Base-by-base conservation (phyloP, 2,797 vertebrate species). In the Leontocebus nigricollis region DNA sequence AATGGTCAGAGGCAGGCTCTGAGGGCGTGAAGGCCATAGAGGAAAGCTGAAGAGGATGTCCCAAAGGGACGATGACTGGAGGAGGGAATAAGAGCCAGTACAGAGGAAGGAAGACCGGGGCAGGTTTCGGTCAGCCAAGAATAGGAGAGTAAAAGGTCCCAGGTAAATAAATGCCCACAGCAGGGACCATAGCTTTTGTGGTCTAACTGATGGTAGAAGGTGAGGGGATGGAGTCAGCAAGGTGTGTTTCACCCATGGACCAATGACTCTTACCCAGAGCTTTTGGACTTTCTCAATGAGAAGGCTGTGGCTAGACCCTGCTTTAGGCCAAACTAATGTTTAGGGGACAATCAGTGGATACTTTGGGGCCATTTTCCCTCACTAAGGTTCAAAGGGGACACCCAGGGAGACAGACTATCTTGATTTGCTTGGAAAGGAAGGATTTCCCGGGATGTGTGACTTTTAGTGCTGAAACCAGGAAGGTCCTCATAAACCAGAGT, bases 191-290 rank as follows among this genome's bases (percentile, higher is more conserved):
- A n/a, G 36, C 2, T 17, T 70, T 24, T 27, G 3, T 13, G 33
- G 26, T 92, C 39, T 93, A 11, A 79, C n/a, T 55, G 13, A 36
- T 39, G 13, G 20, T 44, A 7, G 13, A 30, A 61, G 19, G 10
- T 3, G 33, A 85, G 22, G n/a, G 5, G 5, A 22, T 20, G 33
- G 6, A 11, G 19, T n/a, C 55, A 27, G 2, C 20, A 17, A 33
- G 26, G 14, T 1, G 48, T 83, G 6, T 13, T 22, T 46, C 0
- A 41, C 0, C 41, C 12, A 22, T 44, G 11, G 19, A 57, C 2
- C 4, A 33, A 4, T n/a, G 52, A 67, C 33, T 39, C 11, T 77
- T 41, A 72, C 36, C 15, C 7, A 75, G 20, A 22, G 27, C 4
- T 22, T 44, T 27, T 30, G 33, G 30, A 41, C 20, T 8, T 64